Base-by-base conservation (phyloP, 2,113 vertebrate species). In the Nesoenas mayeri region DNA sequence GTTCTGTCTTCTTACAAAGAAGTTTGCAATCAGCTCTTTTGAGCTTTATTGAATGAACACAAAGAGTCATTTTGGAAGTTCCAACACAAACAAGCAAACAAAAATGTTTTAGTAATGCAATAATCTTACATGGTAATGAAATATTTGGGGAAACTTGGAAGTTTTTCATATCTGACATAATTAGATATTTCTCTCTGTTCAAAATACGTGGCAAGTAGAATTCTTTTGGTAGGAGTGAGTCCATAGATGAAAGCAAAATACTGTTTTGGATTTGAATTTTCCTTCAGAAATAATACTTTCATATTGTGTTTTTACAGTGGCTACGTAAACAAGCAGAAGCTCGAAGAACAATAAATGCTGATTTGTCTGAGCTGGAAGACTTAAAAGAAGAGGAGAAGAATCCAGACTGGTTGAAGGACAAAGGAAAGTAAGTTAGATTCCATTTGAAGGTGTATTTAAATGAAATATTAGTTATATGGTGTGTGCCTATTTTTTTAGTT, bases 371-470 rank as follows among this genome's bases (percentile, higher is more conserved):
- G 60, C 94, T 99, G 69, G 72, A 97, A 42, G 98, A 99, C 80
- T 98, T 99, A 81, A 99, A 97, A 32, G 98, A 99, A 90, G 98
- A 99, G 51, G 98, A 99, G 89, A 98, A 97, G 96, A 99, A 98
- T 88, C 98, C 99, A 40, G 99, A 99, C 10, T 99, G 99, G 99
- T 88, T 99, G 54, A 99, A 99, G 93, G 98, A 99, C 24, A 99
- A 99, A 97, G 99, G 98, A 92, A 98, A 99, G 99, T 99, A 95
- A 97, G 99, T 98, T 69, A 70, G 50, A 79, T 78, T 81, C 60
- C 32, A 48, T 25, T 64, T 83, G 67, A 65, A 87, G 42, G 36
- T 26, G 6, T 34, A 21, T 40, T 66, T 85, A 61, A 62, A 64
- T 34, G 2, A 56, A 71, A 24, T 64, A 42, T 47, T 58, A 38